Conservation (phyloP, 1,140 invertebrate species). For the Drosophila nebulosa region DNA sequence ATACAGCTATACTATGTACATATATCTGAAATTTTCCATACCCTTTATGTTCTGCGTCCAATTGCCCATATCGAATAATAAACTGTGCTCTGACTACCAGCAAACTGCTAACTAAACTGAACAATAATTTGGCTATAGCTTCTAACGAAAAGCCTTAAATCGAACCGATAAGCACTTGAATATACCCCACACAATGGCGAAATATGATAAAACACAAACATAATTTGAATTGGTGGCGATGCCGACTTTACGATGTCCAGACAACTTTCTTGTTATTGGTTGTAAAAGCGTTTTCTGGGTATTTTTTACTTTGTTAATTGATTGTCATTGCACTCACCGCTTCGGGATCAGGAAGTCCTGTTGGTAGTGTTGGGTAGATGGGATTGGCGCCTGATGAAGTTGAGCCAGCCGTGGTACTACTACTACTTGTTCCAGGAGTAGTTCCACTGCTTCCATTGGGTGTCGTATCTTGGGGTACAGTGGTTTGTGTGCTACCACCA, state of each 20-base stretch:
- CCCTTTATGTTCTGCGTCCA: conserved; percentile 40
- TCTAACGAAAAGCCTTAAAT: conserved; percentile 1
- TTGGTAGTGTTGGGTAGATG: conserved; percentile 66
- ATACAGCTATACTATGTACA: background rate
- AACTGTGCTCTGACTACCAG: conserved; percentile 12
- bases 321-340: conserved; percentile 40
- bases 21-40: conserved; percentile 18
- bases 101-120: conserved; percentile 47
- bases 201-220: conserved; percentile 19
- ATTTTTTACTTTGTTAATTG: background rate
- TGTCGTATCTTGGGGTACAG: background rate
- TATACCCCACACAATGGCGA: background rate
- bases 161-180: conserved; percentile 41
- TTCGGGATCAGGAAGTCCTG: conserved; percentile 66
- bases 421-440: background rate
- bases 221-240: conserved; percentile 43
- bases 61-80: conserved; percentile 32
- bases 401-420: conserved; percentile 11
- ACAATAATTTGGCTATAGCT: background rate
- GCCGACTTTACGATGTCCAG: conserved; percentile 57
- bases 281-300: background rate
- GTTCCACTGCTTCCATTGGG: background rate
- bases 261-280: background rate
- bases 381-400: conserved; percentile 32
- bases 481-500: too few relatives aligned